Evolutionary conservation across 2,797 vertebrate species (phyloP).

Genomic region (Betta splendens): DNA sequence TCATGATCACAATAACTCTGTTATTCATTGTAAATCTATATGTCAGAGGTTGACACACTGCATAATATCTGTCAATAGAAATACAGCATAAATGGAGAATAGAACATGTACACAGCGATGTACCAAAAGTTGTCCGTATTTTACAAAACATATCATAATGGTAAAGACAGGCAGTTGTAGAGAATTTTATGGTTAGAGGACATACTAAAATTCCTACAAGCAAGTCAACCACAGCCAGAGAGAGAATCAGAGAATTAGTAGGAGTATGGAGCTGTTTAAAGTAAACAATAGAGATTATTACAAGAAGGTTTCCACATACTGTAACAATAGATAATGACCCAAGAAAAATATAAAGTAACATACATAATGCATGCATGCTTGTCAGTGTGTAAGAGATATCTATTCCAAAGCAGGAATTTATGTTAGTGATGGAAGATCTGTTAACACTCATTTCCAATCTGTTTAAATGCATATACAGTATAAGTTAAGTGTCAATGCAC

Average conservation of each 20-base stretch:
- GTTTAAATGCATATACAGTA: no score
- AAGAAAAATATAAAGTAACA: constrained; percentile 14
- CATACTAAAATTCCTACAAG: constrained; percentile 75
- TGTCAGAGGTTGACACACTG: constrained; percentile 42
- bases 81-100: constrained; percentile 46
- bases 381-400: not conserved
- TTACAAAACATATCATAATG: constrained; percentile 23
- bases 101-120: constrained; percentile 27
- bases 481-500: not conserved
- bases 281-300: constrained; percentile 86
- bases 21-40: constrained; percentile 31
- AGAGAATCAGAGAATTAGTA: constrained; percentile 86
- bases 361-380: constrained; percentile 13
- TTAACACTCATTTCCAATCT: constrained; percentile 1
- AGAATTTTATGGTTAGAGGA: constrained; percentile 26
- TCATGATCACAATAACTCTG: constrained; percentile 65
- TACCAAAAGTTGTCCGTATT: constrained; percentile 10
- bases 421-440: not conserved
- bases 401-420: constrained; percentile 31
- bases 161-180: constrained; percentile 6
- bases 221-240: constrained; percentile 85
- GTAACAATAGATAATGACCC: constrained; percentile 11
- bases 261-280: constrained; percentile 88
- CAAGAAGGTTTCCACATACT: constrained; percentile 65
- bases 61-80: constrained; percentile 40